phyloP scores from a whole-genome alignment of 2,113 vertebrate species.

The Bos indicus region DNA sequence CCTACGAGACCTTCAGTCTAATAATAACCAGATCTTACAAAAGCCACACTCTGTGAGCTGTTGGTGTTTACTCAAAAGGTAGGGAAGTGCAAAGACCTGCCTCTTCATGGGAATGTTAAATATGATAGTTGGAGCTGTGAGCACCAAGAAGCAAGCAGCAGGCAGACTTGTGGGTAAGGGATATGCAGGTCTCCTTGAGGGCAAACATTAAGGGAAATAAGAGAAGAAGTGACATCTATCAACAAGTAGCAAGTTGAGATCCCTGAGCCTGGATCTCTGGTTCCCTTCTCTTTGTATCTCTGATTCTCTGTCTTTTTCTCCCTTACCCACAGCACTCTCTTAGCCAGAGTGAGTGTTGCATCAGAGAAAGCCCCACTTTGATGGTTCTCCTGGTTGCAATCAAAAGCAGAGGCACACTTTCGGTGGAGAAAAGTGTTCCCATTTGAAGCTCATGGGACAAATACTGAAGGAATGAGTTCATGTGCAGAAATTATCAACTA shows the following conservation, averaged over 20 bases:
- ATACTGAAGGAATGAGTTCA: background rate
- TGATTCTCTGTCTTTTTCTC: background rate
- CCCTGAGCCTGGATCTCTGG: background rate
- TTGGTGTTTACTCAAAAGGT: background rate
- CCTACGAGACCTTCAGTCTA: background rate
- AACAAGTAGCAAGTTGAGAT: background rate
- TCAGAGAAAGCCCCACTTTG: background rate
- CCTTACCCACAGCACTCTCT: rapidly evolving
- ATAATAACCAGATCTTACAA: background rate
- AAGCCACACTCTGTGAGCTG: background rate
- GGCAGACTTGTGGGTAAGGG: background rate
- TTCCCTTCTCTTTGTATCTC: background rate
- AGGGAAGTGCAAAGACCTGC: background rate
- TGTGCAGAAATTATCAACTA: background rate
- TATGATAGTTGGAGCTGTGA: background rate
- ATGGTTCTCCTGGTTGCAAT: background rate
- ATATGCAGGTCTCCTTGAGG: background rate
- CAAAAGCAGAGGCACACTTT: background rate
- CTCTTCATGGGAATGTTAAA: background rate
- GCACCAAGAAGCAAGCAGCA: background rate
- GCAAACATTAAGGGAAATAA: background rate
- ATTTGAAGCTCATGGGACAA: background rate
- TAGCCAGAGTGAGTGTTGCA: background rate
- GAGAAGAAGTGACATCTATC: background rate
- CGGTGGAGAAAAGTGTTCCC: background rate